These are phyloP conservation scores for Unio delphinus DNA, from an alignment of 2,888 invertebrate species.

Conservation along the genomic window DNA sequence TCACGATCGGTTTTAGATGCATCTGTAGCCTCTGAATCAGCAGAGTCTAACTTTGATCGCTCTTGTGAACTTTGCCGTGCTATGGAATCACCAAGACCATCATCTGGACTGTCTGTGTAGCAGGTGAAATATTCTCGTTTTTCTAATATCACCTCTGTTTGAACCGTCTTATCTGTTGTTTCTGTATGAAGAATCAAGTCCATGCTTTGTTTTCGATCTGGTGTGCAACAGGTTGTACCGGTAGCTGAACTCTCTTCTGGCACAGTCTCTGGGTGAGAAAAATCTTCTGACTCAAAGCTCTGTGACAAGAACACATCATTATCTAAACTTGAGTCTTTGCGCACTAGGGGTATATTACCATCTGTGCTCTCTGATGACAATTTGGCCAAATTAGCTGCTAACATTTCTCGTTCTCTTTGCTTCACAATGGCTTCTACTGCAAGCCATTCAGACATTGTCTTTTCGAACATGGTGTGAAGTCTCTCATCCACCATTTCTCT, in stretches of 20 bases:
- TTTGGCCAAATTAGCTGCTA: conserved; percentile 88
- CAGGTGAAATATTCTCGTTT: conserved; percentile 40
- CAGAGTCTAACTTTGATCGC: conserved; percentile 56
- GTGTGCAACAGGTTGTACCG: conserved; percentile 59
- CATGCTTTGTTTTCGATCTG: conserved; percentile 60
- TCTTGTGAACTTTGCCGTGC: conserved; percentile 56
- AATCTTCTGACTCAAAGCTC: conserved; percentile 68
- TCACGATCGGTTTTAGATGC: conserved; percentile 49
- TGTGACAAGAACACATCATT: conserved; percentile 73
- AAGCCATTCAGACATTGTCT: conserved; percentile 94
- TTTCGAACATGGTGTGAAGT: conserved; percentile 85
- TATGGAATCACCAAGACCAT: conserved; percentile 67
- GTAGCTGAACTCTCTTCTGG: conserved; percentile 63
- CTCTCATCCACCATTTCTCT: conserved; percentile 57
- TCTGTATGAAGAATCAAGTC: conserved; percentile 47
- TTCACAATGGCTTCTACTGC: conserved; percentile 92
- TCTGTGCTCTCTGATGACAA: conserved; percentile 80
- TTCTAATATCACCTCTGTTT: conserved; percentile 40
- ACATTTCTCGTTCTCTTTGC: conserved; percentile 75
- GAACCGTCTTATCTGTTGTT: conserved; percentile 44
- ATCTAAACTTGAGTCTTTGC: conserved; percentile 72
- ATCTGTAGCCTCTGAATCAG: conserved; percentile 59
- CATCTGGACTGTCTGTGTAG: conserved; percentile 66
- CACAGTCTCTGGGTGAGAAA: conserved; percentile 61
- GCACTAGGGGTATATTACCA: conserved; percentile 65